These are phyloP conservation scores for Conus ventricosus DNA, from an alignment of 1,140 invertebrate species.

Conservation along the genomic window DNA sequence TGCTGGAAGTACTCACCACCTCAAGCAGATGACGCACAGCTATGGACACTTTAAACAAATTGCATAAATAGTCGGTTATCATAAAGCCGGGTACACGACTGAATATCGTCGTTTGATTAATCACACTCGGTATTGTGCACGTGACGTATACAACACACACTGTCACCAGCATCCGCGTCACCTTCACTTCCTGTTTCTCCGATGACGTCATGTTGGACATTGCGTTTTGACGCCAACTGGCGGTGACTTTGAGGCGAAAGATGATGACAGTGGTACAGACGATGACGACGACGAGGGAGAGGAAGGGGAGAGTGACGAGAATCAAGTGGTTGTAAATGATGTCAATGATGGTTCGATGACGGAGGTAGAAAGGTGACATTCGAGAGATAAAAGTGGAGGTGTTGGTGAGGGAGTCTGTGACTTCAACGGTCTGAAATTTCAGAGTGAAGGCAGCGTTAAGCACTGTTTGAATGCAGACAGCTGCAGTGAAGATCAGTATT, in stretches of 20 bases:
- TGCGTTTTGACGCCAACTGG: not conserved
- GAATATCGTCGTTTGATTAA: no score
- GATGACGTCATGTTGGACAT: not conserved
- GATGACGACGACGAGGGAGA: slow-evolving; percentile 13
- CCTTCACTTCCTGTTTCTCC: no score
- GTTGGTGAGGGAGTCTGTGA: not conserved
- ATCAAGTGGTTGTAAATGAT: not conserved
- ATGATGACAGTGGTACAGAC: slow-evolving; percentile 18
- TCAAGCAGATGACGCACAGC: no score
- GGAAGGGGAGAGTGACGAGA: slow-evolving; percentile 1
- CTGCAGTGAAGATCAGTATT: not conserved
- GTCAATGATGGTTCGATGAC: not conserved
- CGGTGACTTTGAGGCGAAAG: slow-evolving; percentile 8
- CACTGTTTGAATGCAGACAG: not conserved
- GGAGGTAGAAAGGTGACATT: not conserved
- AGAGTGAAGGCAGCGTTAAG: not conserved
- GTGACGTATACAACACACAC: no score
- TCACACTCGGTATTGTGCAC: no score
- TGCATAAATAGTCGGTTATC: no score
- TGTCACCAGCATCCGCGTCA: no score
- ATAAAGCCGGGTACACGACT: no score
- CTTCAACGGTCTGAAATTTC: not conserved
- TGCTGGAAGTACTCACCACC: no score
- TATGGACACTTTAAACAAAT: no score
- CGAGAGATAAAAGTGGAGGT: not conserved